Percentiles rank a stretch among this genome's conserved stretches.
These are phyloP conservation scores for Eurystomus gularis DNA, from an alignment of 2,113 vertebrate genomes.

Conservation along the genomic window DNA sequence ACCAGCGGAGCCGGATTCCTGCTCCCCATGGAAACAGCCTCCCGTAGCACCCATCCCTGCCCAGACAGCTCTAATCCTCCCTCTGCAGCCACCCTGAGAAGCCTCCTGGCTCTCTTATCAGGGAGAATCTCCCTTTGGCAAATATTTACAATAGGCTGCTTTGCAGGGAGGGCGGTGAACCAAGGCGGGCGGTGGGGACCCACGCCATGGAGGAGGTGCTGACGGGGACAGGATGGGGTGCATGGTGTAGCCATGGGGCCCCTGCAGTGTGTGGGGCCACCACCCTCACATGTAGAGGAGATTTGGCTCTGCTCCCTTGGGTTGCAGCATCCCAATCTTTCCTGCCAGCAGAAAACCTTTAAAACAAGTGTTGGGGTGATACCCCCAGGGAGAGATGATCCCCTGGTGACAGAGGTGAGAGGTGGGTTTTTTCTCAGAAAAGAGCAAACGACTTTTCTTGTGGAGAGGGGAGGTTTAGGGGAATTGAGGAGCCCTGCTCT, in stretches of 20 bases:
- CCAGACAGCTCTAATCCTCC: slow-evolving; percentile 68
- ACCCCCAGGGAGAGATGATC: neutral
- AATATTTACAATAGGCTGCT: slow-evolving; percentile 61
- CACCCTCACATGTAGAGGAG: neutral
- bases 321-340: neutral
- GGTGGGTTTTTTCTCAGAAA: neutral
- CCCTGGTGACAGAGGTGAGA: neutral
- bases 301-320: rapidly evolving
- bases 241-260: rapidly evolving
- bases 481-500: neutral
- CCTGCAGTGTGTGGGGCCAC: rapidly evolving
- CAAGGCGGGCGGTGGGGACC: neutral
- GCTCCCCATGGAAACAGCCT: slow-evolving; percentile 75
- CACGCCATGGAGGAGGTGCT: rapidly evolving
- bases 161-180: neutral
- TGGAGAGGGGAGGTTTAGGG: neutral
- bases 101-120: slow-evolving; percentile 66
- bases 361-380: neutral
- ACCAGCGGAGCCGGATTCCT: slow-evolving; percentile 71
- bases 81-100: slow-evolving; percentile 54
- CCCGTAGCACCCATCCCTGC: slow-evolving; percentile 41
- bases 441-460: neutral
- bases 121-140: slow-evolving; percentile 61
- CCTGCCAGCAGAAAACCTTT: slow-evolving; percentile 43
- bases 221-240: neutral